Evolutionary conservation across 2,888 invertebrate genomes (phyloP).

Genomic region (Priocnemis perturbator): DNA sequence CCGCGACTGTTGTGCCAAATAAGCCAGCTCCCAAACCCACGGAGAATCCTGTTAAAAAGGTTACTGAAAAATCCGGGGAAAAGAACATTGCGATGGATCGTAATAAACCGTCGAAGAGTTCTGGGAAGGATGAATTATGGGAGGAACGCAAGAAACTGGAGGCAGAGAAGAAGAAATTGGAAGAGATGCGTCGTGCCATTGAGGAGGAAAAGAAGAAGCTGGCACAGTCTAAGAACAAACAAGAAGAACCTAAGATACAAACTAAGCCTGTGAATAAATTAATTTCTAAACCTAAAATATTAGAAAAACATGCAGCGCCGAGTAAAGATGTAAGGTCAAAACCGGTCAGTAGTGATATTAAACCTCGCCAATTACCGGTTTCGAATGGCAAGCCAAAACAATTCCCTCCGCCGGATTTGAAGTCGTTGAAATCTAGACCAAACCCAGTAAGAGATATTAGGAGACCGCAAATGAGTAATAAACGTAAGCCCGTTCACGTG

Average conservation of each 20-base stretch:
- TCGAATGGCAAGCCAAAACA: conserved; percentile 72
- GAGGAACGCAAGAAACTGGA: conserved; percentile 69
- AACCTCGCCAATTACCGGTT: conserved; percentile 64
- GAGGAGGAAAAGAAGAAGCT: conserved; percentile 69
- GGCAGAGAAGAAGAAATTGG: conserved; percentile 65
- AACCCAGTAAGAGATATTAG: conserved; percentile 48
- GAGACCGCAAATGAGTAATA: conserved; percentile 46
- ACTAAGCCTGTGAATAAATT: conserved; percentile 58
- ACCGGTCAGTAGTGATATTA: conserved; percentile 71
- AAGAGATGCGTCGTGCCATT: conserved; percentile 68
- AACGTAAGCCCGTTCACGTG: conserved; percentile 44
- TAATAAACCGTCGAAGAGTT: conserved; percentile 33
- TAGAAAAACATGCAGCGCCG: conserved; percentile 41
- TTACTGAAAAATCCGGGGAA: conserved; percentile 24
- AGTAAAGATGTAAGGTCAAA: conserved; percentile 62
- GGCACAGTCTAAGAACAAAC: conserved; percentile 52
- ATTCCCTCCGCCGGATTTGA: conserved; percentile 70
- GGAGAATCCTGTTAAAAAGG: conserved; percentile 23
- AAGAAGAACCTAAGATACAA: conserved; percentile 45
- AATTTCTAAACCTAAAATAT: conserved; percentile 53
- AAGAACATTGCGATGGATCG: conserved; percentile 22
- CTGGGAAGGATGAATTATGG: conserved; percentile 61
- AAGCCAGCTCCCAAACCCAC: conserved; percentile 31
- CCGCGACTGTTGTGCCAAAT: conserved; percentile 34
- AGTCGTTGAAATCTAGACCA: conserved; percentile 66